These are phyloP conservation scores for Hyles euphorbiae DNA, from an alignment of 1,140 invertebrate genomes.

Conservation along the genomic window DNA sequence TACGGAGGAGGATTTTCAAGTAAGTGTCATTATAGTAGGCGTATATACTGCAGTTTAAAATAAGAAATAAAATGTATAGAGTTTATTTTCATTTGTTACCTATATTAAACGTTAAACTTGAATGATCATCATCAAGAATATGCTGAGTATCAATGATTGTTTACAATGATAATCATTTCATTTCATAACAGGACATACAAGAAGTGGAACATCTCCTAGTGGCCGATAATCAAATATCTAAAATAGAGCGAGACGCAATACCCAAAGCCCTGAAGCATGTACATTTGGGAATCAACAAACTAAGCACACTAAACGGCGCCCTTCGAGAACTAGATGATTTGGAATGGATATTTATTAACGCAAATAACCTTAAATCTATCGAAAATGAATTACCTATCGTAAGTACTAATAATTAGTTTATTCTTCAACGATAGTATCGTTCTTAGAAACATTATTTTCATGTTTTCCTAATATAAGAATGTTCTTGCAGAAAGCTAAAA, in stretches of 20 bases:
- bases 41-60: neutral
- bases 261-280: conserved; percentile 80
- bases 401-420: conserved; percentile 26
- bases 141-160: no score
- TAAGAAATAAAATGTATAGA: no score
- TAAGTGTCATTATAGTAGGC: conserved; percentile 19
- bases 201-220: conserved; percentile 81
- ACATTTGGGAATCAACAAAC: conserved; percentile 83
- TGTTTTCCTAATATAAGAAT: neutral
- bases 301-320: conserved; percentile 84
- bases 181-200: conserved; percentile 77
- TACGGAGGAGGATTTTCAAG: conserved; percentile 58
- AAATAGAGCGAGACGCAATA: conserved; percentile 80
- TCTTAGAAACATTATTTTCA: neutral
- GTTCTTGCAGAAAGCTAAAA: conserved; percentile 74
- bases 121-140: no score
- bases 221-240: conserved; percentile 82
- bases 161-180: neutral
- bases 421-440: neutral
- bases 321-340: conserved; percentile 81
- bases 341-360: conserved; percentile 86
- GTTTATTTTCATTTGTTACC: no score
- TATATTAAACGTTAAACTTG: no score
- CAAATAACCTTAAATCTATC: conserved; percentile 82
- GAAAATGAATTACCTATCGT: conserved; percentile 83